A percentile compares a stretch with the other conserved stretches of the same genome.
These are phyloP conservation scores for Lycodopsis pacificus DNA, from an alignment of 2,797 vertebrate species.

Conservation along the genomic window DNA sequence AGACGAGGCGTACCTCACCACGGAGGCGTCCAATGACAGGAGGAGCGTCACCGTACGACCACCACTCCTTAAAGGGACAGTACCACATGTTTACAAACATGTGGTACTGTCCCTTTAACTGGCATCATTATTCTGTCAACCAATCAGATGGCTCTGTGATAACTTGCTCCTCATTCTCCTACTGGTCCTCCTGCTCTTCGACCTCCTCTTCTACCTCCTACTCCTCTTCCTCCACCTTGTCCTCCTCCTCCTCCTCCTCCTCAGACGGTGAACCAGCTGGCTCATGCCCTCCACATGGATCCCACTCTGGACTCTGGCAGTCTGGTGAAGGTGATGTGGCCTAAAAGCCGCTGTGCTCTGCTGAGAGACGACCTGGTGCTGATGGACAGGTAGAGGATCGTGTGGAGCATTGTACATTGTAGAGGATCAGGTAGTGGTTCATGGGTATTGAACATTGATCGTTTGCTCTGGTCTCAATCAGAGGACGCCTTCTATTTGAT, in stretches of 20 bases:
- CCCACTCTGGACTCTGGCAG: slow-evolving; percentile 92
- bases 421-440: too few species aligned
- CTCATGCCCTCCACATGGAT: slow-evolving; percentile 95
- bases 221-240: too few species aligned
- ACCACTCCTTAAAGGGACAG: neutral
- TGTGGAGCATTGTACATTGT: too few species aligned
- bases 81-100: neutral
- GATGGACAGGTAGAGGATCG: slow-evolving; percentile 89
- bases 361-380: slow-evolving; percentile 95
- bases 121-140: neutral
- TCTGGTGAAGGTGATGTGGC: slow-evolving; percentile 94
- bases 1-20: slow-evolving; percentile 92
- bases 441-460: too few species aligned
- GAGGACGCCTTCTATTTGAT: too few species aligned
- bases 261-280: slow-evolving; percentile 95
- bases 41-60: slow-evolving; percentile 88
- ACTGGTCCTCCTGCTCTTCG: too few species aligned
- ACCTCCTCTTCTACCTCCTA: too few species aligned
- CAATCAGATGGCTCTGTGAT: neutral
- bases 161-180: neutral
- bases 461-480: too few species aligned
- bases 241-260: neutral
- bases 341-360: slow-evolving; percentile 92
- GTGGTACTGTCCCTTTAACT: neutral
- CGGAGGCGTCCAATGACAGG: slow-evolving; percentile 91